Conservation (phyloP, 1,140 invertebrate species). For the Drosophila malerkotliana region DNA sequence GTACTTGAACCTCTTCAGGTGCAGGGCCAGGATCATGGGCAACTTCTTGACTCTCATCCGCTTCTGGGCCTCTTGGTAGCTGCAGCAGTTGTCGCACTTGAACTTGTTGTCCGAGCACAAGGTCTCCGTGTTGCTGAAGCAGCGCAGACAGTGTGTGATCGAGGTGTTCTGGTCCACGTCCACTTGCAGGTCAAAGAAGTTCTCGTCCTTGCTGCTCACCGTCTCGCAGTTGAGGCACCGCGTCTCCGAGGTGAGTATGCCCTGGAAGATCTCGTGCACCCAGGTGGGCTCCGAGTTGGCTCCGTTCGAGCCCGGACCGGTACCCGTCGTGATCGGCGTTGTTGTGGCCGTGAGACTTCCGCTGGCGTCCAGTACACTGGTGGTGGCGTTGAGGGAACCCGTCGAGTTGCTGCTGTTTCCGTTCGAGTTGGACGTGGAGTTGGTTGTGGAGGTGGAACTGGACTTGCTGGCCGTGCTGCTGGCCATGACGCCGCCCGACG, state of each 20-base stretch:
- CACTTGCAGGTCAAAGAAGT: slow-evolving; percentile 99
- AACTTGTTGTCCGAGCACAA: slow-evolving; percentile 99
- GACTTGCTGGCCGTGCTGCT: slow-evolving; percentile 67
- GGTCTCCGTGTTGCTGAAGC: slow-evolving; percentile 99
- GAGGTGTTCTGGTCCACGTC: slow-evolving; percentile 99
- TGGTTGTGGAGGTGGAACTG: slow-evolving; percentile 72
- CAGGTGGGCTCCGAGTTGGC: slow-evolving; percentile 95
- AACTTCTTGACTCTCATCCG: slow-evolving; percentile 99
- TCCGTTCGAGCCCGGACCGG: slow-evolving; percentile 44
- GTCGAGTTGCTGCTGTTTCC: slow-evolving; percentile 85
- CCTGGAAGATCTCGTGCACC: slow-evolving; percentile 99
- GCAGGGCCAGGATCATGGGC: slow-evolving; percentile 98
- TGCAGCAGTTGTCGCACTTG: slow-evolving; percentile 99
- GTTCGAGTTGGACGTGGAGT: slow-evolving; percentile 79
- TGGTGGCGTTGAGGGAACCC: slow-evolving; percentile 69
- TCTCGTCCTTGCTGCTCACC: slow-evolving; percentile 99
- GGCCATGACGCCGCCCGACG: slow-evolving; percentile 27
- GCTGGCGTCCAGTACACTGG: slow-evolving; percentile 61
- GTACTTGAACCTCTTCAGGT: slow-evolving; percentile 99
- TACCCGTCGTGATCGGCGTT: slow-evolving; percentile 46
- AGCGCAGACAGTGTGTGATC: slow-evolving; percentile 98
- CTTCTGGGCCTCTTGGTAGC: slow-evolving; percentile 99
- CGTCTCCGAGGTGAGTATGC: slow-evolving; percentile 99
- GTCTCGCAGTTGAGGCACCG: slow-evolving; percentile 99
- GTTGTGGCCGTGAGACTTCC: slow-evolving; percentile 62